Conservation (phyloP, 2,888 invertebrate genomes). For the Lasioglossum figueresi region DNA sequence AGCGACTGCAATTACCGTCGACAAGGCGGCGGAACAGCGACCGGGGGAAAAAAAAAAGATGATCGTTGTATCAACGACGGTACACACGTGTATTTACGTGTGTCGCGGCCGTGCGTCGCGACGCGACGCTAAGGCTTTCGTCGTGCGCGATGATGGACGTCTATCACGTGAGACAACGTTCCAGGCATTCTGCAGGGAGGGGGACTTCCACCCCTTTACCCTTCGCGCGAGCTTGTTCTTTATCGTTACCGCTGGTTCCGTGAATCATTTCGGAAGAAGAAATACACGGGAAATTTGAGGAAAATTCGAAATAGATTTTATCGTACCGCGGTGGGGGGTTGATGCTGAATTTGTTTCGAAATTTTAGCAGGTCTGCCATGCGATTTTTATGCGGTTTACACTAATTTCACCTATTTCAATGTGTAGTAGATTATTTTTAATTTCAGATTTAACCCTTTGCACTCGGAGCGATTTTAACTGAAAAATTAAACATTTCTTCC, state of each 20-base stretch:
- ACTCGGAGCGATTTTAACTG: no score
- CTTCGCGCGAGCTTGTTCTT: neutral
- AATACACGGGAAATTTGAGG: neutral
- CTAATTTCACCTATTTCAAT: no score
- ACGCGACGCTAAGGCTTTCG: conserved; percentile 63
- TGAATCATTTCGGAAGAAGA: conserved; percentile 13
- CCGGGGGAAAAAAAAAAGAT: conserved; percentile 35
- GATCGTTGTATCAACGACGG: conserved; percentile 66
- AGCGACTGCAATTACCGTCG: conserved; percentile 69
- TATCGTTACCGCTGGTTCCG: neutral
- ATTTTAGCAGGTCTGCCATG: neutral
- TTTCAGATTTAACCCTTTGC: no score
- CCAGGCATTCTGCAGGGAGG: conserved; percentile 3
- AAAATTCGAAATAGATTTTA: neutral
- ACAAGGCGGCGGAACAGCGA: conserved; percentile 21
- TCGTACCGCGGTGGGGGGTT: neutral
- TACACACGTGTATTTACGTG: conserved; percentile 68
- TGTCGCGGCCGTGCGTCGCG: conserved; percentile 43
- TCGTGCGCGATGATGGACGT: conserved; percentile 71
- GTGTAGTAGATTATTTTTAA: no score
- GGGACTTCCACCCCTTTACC: conserved; percentile 14
- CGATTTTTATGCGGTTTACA: neutral
- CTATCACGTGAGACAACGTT: conserved; percentile 75
- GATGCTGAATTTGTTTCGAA: neutral
- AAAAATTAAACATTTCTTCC: no score